A percentile compares a stretch with the other conserved stretches of the same genome.
Conservation (phyloP, 2,888 invertebrate genomes). For the Chalcosyrphus nemorum region DNA sequence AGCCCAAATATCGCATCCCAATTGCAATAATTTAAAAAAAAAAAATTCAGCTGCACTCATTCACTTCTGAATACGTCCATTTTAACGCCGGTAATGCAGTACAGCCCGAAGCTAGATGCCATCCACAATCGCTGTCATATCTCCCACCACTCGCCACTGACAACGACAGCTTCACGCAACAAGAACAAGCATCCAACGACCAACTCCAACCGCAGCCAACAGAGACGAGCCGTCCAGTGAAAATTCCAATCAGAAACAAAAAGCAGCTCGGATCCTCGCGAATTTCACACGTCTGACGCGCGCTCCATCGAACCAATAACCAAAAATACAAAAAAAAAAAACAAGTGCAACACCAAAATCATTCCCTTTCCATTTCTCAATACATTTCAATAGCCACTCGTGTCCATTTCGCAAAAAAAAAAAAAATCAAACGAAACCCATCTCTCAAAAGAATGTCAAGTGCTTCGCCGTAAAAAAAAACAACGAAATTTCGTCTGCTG, state of each 20-base stretch:
- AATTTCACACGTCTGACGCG: conserved; percentile 45
- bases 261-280: conserved; percentile 60
- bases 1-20: no score
- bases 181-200: conserved; percentile 33
- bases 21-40: no score
- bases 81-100: conserved; percentile 13
- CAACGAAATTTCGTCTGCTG: conserved; percentile 1
- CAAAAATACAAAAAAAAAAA: no score
- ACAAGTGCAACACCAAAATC: conserved; percentile 10
- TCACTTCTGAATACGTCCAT: conserved; percentile 22
- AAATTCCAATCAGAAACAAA: conserved; percentile 57
- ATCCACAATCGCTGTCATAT: conserved; percentile 18
- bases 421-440: no score
- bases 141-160: conserved; percentile 19
- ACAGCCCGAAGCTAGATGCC: neutral
- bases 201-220: conserved; percentile 3
- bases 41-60: neutral
- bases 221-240: conserved; percentile 26
- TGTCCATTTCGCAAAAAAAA: neutral
- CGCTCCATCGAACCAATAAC: conserved; percentile 19
- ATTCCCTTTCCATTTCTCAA: no score
- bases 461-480: conserved; percentile 46
- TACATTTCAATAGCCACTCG: no score
- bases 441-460: conserved; percentile 42
- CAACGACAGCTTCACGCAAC: conserved; percentile 3